phyloP scores from a whole-genome alignment of 2,797 vertebrate species.

The Ciconia nigra region DNA sequence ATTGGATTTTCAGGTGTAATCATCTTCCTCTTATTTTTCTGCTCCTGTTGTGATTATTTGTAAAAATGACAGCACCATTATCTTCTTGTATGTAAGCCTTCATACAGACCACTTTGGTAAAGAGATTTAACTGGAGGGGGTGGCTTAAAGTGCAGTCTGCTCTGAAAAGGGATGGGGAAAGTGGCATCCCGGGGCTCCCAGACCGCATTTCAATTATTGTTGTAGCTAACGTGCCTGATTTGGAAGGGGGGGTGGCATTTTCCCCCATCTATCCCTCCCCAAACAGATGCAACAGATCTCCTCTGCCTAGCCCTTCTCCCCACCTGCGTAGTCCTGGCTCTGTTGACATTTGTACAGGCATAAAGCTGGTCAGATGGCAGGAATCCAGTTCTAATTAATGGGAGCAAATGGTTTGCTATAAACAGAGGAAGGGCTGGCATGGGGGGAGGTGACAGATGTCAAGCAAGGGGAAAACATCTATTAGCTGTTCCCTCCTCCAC shows the following conservation, averaged over 20 bases:
- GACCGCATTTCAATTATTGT: background rate
- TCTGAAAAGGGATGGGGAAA: conserved; percentile 3
- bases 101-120: background rate
- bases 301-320: background rate
- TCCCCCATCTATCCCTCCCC: background rate
- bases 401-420: conserved; percentile 43
- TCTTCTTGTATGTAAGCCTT: conserved; percentile 21
- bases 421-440: conserved; percentile 36
- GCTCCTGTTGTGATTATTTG: conserved; percentile 34
- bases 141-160: conserved; percentile 22
- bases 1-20: background rate
- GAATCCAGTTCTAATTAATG: conserved; percentile 30
- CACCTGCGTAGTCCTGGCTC: background rate
- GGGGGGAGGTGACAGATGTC: conserved; percentile 41
- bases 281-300: background rate
- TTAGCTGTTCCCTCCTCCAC: conserved; percentile 8
- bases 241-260: background rate
- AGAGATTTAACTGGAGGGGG: conserved; percentile 53
- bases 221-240: background rate
- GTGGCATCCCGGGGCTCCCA: conserved; percentile 33
- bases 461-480: conserved; percentile 42
- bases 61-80: conserved; percentile 51
- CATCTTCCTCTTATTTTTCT: conserved; percentile 30
- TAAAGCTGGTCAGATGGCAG: conserved; percentile 33
- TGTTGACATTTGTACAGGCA: background rate